These are phyloP conservation scores for Scolopax bukidnonensis DNA, from an alignment of 2,797 vertebrate species.

Conservation along the genomic window DNA sequence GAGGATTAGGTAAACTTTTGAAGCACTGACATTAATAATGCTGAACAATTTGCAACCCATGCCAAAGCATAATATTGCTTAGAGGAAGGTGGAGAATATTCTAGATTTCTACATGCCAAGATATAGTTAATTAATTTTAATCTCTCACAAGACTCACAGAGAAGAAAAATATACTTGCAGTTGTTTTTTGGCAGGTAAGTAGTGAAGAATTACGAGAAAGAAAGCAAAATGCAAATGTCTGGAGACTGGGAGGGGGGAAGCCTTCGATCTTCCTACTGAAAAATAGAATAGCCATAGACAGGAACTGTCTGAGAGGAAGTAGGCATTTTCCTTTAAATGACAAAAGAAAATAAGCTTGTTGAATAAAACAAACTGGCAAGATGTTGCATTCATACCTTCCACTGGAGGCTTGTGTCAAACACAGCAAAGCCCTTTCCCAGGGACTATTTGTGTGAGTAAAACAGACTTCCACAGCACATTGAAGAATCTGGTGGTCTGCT, in stretches of 20 bases:
- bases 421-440: background rate
- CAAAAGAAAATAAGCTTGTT: slow-evolving; percentile 1
- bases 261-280: background rate
- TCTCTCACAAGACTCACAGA: background rate
- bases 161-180: background rate
- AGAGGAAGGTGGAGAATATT: background rate
- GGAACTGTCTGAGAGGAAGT: background rate
- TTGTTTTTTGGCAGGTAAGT: slow-evolving; percentile 35
- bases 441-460: background rate
- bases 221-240: background rate
- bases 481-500: background rate
- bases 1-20: background rate
- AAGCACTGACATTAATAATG: background rate
- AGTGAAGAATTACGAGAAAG: slow-evolving; percentile 22
- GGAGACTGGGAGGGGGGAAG: background rate
- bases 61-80: background rate
- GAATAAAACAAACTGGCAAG: slow-evolving; percentile 9
- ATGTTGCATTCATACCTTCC: background rate
- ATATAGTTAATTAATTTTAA: slow-evolving; percentile 34
- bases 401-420: background rate
- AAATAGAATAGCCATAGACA: background rate
- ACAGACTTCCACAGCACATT: background rate
- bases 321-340: slow-evolving; percentile 8
- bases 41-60: background rate
- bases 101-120: slow-evolving; percentile 11